Evolutionary conservation across 2,113 vertebrate species (phyloP), one percentile per base, ranked within the genome.

Genomic region (Bubo blakistoni): DNA sequence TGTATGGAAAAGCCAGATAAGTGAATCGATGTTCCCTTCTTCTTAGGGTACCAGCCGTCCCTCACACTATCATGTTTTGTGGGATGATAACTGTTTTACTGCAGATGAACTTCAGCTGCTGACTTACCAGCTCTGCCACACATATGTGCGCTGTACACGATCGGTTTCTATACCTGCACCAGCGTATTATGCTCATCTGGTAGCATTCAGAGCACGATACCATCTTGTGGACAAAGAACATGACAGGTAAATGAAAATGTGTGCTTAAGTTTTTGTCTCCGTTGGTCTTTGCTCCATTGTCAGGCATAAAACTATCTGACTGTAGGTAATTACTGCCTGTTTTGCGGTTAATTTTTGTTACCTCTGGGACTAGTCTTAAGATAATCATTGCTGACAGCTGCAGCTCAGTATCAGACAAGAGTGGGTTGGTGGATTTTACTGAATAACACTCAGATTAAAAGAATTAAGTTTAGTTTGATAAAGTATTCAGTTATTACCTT

Each of bases 101-200:
- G 99, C 99, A 47, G 99, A 99, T 52, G 99, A 99, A 98, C 99
- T 99, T 97, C 99, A 99, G 99, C 98, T 99, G 98, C 99, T 99
- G 71, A 99, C 99, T 74, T 99, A 99, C 99, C 99, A 99, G 99
- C 98, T 99, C 98, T 99, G 99, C 98, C 99, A 99, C 98, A 99
- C 99, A 1, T 99, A 99, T 0, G 99, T 99, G 97, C 99, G 99
- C 98, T 99, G 99, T 81, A 99, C 99, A 78, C 99, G 99, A 77
- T 99, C 99, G 6, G 99, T 99, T 91, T 99, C 99, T 97, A 99
- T 99, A 97, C 99, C 99, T 7, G 99, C 99, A 59, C 99, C 99
- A 78, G 99, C 99, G 88, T 99, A 99, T 98, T 99, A 99, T 72
- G 99, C 99, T 97, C 99, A 99, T 97, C 98, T 99, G 98, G 99